phyloP scores from a whole-genome alignment of 2,797 vertebrate genomes.

The Aeoliscus strigatus region DNA sequence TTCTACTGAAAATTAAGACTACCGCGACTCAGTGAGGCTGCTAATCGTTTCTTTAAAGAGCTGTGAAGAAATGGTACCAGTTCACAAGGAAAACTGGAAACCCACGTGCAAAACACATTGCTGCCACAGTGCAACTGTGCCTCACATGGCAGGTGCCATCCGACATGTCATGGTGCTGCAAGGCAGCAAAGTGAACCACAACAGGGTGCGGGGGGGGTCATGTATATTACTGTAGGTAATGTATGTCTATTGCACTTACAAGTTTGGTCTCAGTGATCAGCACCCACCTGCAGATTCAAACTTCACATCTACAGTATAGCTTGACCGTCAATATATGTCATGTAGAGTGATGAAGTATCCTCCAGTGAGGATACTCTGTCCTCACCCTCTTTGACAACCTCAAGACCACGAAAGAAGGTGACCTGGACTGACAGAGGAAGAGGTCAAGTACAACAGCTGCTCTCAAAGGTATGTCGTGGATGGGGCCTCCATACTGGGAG shows the following conservation, averaged over 20 bases:
- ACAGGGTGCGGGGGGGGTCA: no score
- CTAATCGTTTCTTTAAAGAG: constrained; percentile 61
- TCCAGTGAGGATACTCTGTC: no score
- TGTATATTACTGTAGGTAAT: no score
- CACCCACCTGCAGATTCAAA: constrained; percentile 16
- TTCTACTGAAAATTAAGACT: no score
- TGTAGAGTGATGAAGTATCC: constrained; percentile 10
- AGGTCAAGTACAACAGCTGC: no score
- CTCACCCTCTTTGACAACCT: constrained; percentile 25
- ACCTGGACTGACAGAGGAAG: constrained; percentile 22
- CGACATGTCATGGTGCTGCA: constrained; percentile 13
- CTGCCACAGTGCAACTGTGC: constrained; percentile 43
- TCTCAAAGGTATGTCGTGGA: no score
- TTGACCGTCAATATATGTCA: constrained; percentile 10
- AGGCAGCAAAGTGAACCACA: no score
- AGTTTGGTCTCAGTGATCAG: no score
- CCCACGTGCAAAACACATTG: constrained; percentile 53
- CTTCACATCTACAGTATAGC: constrained; percentile 12
- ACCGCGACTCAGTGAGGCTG: constrained; percentile 51
- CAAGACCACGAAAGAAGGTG: constrained; percentile 13
- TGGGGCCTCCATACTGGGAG: no score
- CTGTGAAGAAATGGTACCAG: constrained; percentile 40
- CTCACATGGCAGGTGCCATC: constrained; percentile 21
- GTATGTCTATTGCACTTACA: no score
- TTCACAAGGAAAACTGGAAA: constrained; percentile 33